Evolutionary conservation across 2,113 vertebrate species (phyloP).

Genomic region (Megaceryle maxima): DNA sequence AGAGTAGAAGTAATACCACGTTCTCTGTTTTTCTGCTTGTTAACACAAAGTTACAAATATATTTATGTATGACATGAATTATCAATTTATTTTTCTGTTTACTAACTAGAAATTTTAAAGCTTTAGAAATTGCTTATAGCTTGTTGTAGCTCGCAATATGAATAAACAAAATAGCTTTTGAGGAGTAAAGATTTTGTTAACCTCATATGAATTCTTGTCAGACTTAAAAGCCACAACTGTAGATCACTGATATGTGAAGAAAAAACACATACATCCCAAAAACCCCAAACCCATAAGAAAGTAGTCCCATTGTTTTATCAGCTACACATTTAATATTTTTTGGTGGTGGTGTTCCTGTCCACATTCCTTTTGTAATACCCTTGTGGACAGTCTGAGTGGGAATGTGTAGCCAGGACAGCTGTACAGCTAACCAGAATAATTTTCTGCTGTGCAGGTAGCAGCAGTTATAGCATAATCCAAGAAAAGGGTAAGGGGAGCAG

Average conservation of each 20-base stretch:
- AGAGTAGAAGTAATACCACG: background rate
- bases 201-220: background rate
- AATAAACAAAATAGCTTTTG: background rate
- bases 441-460: background rate
- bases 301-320: background rate
- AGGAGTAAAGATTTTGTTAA: background rate
- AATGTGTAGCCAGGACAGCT: background rate
- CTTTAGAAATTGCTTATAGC: background rate
- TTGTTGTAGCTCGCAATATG: background rate
- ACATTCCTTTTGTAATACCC: background rate
- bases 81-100: background rate
- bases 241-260: background rate
- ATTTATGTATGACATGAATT: background rate
- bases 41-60: background rate
- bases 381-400: background rate
- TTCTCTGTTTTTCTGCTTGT: background rate
- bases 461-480: background rate
- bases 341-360: background rate
- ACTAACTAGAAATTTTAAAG: background rate
- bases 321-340: accelerated
- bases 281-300: background rate
- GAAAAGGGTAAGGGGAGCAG: background rate
- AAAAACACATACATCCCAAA: background rate
- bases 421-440: background rate
- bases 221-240: background rate